A percentile compares a stretch with the other conserved stretches of the same genome.
Conservation (phyloP, 1,140 invertebrate genomes). For the Hormaphis cornu region DNA sequence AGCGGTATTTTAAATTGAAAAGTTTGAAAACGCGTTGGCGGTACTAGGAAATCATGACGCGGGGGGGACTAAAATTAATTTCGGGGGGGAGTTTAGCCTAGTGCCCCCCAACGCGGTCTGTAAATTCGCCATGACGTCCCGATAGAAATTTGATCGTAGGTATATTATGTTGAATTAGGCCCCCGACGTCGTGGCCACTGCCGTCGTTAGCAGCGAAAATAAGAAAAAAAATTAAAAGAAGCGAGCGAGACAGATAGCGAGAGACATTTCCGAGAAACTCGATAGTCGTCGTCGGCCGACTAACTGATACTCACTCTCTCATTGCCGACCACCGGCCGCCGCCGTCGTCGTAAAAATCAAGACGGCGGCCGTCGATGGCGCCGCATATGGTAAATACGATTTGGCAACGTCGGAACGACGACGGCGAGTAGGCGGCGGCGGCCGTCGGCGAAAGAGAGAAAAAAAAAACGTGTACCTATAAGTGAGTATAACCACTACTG, state of each 20-base stretch:
- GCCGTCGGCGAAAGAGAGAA: background rate
- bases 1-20: too few species aligned
- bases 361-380: constrained; percentile 10
- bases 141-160: too few species aligned
- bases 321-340: background rate
- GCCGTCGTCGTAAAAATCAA: constrained; percentile 21
- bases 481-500: too few species aligned
- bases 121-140: too few species aligned
- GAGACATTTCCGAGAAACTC: constrained; percentile 2
- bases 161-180: too few species aligned
- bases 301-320: background rate
- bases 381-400: constrained; percentile 13
- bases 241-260: background rate
- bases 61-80: too few species aligned
- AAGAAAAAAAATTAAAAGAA: background rate
- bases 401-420: constrained; percentile 6
- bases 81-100: too few species aligned
- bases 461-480: background rate
- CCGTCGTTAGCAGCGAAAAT: background rate
- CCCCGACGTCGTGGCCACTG: background rate
- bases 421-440: too few species aligned
- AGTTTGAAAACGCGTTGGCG: too few species aligned
- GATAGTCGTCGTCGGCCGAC: background rate
- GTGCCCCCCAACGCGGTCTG: too few species aligned
- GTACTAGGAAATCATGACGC: too few species aligned